Percentiles rank a stretch among this genome's conserved stretches.
These are phyloP conservation scores for Drosophila pruinosa DNA, from an alignment of 1,140 invertebrate species.

Conservation along the genomic window DNA sequence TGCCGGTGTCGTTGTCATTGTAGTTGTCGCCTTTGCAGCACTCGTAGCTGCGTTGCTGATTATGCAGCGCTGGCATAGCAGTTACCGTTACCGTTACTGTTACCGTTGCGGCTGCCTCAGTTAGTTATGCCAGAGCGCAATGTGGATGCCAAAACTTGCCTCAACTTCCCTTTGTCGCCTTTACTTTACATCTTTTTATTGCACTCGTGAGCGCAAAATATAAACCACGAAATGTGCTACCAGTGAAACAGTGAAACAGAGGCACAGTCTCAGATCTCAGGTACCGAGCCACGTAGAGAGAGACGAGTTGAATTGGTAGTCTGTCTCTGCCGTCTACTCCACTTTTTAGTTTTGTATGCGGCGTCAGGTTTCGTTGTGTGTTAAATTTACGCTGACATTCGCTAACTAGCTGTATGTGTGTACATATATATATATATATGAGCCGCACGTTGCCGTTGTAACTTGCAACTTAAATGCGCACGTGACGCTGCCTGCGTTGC, in stretches of 20 bases:
- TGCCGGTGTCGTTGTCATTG: constrained; percentile 49
- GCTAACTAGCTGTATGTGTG: constrained; percentile 64
- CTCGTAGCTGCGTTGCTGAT: constrained; percentile 41
- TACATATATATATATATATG: constrained; percentile 27
- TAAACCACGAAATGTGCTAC: constrained; percentile 55
- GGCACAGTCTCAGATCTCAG: no score
- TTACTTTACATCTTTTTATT: constrained; percentile 74
- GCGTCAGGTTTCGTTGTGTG: constrained; percentile 73
- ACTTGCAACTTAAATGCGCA: constrained; percentile 79
- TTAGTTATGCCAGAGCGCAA: constrained; percentile 25
- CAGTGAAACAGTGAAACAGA: neutral
- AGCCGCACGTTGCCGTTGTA: constrained; percentile 68
- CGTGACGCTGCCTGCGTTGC: constrained; percentile 68
- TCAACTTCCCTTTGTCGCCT: constrained; percentile 51
- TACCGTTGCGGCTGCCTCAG: constrained; percentile 4
- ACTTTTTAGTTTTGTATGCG: constrained; percentile 63
- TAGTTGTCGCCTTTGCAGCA: constrained; percentile 54
- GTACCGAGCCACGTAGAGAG: neutral
- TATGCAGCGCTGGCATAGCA: constrained; percentile 54
- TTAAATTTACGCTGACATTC: constrained; percentile 76
- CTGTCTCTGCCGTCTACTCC: constrained; percentile 1
- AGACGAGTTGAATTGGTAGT: neutral
- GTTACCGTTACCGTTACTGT: neutral
- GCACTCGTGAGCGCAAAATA: constrained; percentile 62
- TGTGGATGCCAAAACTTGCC: constrained; percentile 65